These are phyloP conservation scores for Diadumene lineata DNA, from an alignment of 92 coral and sea anemone genomes.

Conservation along the genomic window DNA sequence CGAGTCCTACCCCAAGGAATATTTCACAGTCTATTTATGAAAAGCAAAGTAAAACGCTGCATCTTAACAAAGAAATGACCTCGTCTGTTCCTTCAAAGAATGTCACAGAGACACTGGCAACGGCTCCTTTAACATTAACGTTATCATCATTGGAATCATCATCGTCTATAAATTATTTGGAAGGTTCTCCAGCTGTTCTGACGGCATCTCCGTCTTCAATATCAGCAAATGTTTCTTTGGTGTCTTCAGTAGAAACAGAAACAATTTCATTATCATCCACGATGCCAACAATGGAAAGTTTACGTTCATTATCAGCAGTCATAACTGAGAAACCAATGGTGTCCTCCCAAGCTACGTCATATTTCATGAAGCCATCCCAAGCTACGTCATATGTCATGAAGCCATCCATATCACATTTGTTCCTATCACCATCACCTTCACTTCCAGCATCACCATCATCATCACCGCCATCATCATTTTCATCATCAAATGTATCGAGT, in stretches of 20 bases:
- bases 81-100: background rate
- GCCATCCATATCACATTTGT: background rate
- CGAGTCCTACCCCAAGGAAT: background rate
- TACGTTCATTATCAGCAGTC: background rate
- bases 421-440: background rate
- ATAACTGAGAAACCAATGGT: background rate
- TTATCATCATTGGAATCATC: background rate
- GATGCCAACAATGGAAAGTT: background rate
- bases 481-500: background rate
- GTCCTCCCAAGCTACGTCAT: background rate
- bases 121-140: background rate
- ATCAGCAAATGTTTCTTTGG: background rate
- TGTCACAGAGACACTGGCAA: background rate
- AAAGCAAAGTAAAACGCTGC: background rate
- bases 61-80: background rate
- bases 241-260: too few relatives aligned
- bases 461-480: background rate
- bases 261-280: background rate
- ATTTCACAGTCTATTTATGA: background rate
- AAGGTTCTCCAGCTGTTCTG: too few relatives aligned
- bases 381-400: background rate
- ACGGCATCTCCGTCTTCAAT: background rate
- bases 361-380: background rate
- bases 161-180: too few relatives aligned
- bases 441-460: conserved; percentile 4